A percentile compares a stretch with the other conserved stretches of the same genome.
Evolutionary conservation across 35 echinoderm and acorn worm genomes (phyloP).

Genomic region (Apostichopus californicus): DNA sequence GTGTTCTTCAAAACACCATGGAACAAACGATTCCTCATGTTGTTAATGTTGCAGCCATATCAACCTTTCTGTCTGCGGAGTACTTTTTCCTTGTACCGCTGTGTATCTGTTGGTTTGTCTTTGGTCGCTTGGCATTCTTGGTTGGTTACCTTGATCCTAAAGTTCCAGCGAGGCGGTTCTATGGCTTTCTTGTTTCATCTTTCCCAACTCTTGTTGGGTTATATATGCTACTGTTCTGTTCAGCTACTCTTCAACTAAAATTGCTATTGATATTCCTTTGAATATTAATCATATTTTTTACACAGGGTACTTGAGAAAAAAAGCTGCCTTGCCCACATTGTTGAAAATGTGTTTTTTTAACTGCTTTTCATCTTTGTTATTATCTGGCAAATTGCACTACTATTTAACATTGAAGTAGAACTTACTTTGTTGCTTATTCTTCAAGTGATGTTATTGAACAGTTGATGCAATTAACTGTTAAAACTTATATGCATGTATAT

Average conservation of each 20-base stretch:
- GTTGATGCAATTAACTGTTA: too few relatives aligned
- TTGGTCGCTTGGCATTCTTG: slow-evolving; percentile 34
- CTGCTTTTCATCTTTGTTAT: too few relatives aligned
- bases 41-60: background rate
- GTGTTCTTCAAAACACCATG: slow-evolving; percentile 38
- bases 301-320: too few relatives aligned
- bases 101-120: background rate
- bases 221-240: background rate
- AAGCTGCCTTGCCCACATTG: too few relatives aligned
- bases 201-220: slow-evolving; percentile 5
- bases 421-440: too few relatives aligned
- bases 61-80: background rate
- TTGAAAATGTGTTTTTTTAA: too few relatives aligned
- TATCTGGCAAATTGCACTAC: too few relatives aligned
- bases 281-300: background rate
- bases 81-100: slow-evolving; percentile 20
- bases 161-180: background rate
- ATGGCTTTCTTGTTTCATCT: slow-evolving; percentile 8
- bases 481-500: too few relatives aligned
- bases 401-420: too few relatives aligned
- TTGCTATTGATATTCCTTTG: background rate
- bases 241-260: background rate
- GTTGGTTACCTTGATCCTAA: slow-evolving; percentile 16
- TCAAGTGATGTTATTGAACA: too few relatives aligned
- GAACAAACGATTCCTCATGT: slow-evolving; percentile 26